phyloP scores from a whole-genome alignment of 2,888 invertebrate species.

The Sepioteuthis lessoniana region DNA sequence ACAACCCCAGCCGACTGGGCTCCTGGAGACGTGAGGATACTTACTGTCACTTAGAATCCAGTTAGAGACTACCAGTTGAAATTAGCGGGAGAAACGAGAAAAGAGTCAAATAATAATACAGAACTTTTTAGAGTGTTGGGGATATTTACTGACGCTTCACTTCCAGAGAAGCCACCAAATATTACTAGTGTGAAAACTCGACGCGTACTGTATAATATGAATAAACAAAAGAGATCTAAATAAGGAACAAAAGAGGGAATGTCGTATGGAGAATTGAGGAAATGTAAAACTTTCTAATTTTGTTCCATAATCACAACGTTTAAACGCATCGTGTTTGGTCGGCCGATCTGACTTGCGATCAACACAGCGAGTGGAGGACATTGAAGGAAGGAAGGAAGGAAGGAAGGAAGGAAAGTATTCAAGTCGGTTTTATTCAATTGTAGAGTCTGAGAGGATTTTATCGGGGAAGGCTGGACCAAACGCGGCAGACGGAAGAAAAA shows the following conservation, averaged over 20 bases:
- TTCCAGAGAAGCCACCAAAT: neutral
- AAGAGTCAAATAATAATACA: neutral
- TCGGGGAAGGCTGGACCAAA: too few relatives aligned
- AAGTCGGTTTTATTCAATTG: neutral
- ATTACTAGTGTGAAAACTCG: neutral
- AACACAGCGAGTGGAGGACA: neutral
- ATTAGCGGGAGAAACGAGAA: neutral
- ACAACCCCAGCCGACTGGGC: too few relatives aligned
- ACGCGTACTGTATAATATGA: too few relatives aligned
- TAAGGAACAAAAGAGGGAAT: too few relatives aligned
- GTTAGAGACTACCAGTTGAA: fast-evolving
- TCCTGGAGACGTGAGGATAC: too few relatives aligned
- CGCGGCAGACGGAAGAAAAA: neutral
- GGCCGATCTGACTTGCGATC: neutral
- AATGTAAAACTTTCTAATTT: neutral
- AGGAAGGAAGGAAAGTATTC: neutral
- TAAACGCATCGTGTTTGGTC: neutral
- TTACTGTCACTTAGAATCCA: neutral
- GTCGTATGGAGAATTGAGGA: neutral
- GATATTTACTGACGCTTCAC: neutral
- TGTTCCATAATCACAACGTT: neutral
- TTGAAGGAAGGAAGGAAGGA: neutral
- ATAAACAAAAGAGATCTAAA: too few relatives aligned
- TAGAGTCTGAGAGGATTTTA: neutral
- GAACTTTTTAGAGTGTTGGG: neutral